Conservation (phyloP, 2,888 invertebrate genomes). For the Melieria crassipennis region DNA sequence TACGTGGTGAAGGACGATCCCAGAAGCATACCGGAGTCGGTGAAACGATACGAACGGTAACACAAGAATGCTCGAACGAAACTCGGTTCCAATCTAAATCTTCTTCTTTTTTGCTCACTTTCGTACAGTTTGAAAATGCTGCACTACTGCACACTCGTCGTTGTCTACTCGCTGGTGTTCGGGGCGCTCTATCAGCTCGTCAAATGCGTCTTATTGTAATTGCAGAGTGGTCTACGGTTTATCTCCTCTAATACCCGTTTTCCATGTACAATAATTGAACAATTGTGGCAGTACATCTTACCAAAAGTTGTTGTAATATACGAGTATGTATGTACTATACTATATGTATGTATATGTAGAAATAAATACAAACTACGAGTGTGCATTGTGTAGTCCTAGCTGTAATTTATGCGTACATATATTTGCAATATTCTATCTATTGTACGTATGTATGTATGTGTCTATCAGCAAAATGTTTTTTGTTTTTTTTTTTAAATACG, state of each 20-base stretch:
- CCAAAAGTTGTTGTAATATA: slow-evolving; percentile 22
- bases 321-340: too few species aligned
- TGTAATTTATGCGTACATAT: too few species aligned
- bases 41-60: slow-evolving; percentile 73
- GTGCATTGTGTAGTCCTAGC: too few species aligned
- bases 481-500: too few species aligned
- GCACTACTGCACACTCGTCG: slow-evolving; percentile 52
- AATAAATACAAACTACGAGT: too few species aligned
- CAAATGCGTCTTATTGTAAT: slow-evolving; percentile 50
- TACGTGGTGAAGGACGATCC: slow-evolving; percentile 85
- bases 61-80: neutral
- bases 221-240: neutral
- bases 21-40: slow-evolving; percentile 74
- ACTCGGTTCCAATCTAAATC: neutral
- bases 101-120: slow-evolving; percentile 9
- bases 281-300: slow-evolving; percentile 2
- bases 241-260: neutral
- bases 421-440: too few species aligned
- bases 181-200: slow-evolving; percentile 52
- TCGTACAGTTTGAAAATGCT: slow-evolving; percentile 54
- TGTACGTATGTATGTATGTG: too few species aligned
- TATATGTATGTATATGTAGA: too few species aligned
- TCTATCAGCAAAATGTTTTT: too few species aligned
- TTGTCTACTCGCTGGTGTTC: slow-evolving; percentile 52
- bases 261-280: neutral